Evolutionary conservation across 2,888 invertebrate genomes (phyloP).

Genomic region (Eremobia ochroleuca): DNA sequence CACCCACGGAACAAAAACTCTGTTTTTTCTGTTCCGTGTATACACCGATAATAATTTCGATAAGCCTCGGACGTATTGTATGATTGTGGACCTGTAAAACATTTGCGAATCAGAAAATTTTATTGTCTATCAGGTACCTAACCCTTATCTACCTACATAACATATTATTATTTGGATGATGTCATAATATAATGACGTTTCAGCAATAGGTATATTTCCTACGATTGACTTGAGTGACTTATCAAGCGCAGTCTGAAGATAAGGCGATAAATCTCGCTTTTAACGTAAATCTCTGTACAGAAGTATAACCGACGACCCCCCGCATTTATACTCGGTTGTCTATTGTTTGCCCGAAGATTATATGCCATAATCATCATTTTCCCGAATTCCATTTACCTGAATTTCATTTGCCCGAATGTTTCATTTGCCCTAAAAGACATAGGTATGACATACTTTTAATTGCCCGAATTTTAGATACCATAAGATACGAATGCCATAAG

Average conservation of each 20-base stretch:
- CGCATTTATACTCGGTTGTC: conserved; percentile 4
- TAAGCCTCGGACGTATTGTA: background rate
- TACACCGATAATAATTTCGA: conserved; percentile 2
- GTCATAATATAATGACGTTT: conserved; percentile 17
- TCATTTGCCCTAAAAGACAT: too few species aligned
- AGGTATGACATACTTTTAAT: too few species aligned
- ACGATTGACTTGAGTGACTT: conserved; percentile 38
- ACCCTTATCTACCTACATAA: conserved; percentile 3
- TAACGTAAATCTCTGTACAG: conserved; percentile 8
- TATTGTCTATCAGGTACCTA: background rate
- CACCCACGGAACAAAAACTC: too few species aligned
- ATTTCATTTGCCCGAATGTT: too few species aligned
- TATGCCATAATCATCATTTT: too few species aligned
- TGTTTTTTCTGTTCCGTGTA: too few species aligned
- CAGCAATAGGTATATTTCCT: conserved; percentile 28
- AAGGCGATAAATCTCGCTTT: conserved; percentile 20
- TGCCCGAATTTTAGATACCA: too few species aligned
- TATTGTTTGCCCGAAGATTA: too few species aligned
- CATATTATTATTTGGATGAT: conserved; percentile 21
- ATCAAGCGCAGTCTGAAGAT: background rate
- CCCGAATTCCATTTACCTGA: too few species aligned
- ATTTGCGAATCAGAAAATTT: background rate
- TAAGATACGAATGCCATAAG: too few species aligned
- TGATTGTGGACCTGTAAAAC: conserved; percentile 1
- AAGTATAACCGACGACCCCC: conserved; percentile 38